These are phyloP conservation scores for Hyperoplus lanceolatus DNA, from an alignment of 2,797 vertebrate species.

Conservation along the genomic window DNA sequence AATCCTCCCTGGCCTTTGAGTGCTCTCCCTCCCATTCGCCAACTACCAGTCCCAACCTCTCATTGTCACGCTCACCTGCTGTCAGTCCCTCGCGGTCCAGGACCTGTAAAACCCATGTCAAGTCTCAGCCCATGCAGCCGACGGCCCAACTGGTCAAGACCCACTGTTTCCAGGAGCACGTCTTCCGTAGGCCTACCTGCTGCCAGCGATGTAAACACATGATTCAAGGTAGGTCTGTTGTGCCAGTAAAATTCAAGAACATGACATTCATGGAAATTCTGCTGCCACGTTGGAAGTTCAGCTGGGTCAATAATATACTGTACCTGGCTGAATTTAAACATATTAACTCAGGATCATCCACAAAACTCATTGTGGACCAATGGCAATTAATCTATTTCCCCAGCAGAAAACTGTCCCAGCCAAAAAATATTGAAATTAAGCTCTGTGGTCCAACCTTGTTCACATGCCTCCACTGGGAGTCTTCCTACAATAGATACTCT, in stretches of 20 bases:
- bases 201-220: constrained; percentile 92
- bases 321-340: background rate
- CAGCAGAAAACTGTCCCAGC: constrained; percentile 8
- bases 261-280: background rate
- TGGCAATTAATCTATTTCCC: constrained; percentile 1
- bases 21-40: constrained; percentile 81
- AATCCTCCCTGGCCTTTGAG: constrained; percentile 75
- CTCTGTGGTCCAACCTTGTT: constrained; percentile 8
- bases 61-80: constrained; percentile 79
- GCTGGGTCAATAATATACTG: background rate
- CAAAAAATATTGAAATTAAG: constrained; percentile 5
- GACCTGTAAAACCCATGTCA: constrained; percentile 74
- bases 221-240: constrained; percentile 87
- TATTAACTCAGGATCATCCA: background rate
- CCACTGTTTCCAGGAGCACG: constrained; percentile 92
- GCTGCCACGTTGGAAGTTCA: background rate
- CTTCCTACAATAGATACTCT: background rate
- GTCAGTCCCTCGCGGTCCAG: constrained; percentile 81
- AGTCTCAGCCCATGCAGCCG: constrained; percentile 56
- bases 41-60: constrained; percentile 82
- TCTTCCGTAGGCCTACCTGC: constrained; percentile 90
- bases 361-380: background rate
- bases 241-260: background rate
- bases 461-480: constrained; percentile 5
- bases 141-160: constrained; percentile 81